A percentile compares a stretch with the other conserved stretches of the same genome.
phyloP scores from a whole-genome alignment of 2,888 invertebrate genomes.

The Venusia cambrica region DNA sequence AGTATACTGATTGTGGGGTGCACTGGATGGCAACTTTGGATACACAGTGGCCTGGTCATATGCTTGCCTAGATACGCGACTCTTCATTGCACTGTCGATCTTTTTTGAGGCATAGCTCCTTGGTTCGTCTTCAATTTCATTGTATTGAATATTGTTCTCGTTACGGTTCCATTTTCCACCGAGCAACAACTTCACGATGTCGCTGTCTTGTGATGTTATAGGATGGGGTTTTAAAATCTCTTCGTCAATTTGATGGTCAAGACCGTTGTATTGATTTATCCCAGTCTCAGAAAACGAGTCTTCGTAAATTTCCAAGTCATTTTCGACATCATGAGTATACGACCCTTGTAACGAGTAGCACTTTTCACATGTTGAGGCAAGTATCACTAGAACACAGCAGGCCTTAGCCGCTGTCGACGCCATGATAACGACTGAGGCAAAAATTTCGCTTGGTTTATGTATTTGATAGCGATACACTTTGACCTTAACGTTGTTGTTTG shows the following conservation, averaged over 20 bases:
- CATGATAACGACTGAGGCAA: constrained; percentile 43
- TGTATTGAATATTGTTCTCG: not conserved
- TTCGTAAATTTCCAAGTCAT: constrained; percentile 12
- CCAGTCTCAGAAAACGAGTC: constrained; percentile 9
- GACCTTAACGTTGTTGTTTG: constrained; percentile 35
- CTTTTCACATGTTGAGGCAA: constrained; percentile 32
- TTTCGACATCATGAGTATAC: constrained; percentile 12
- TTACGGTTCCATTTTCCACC: not conserved
- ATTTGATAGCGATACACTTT: constrained; percentile 38
- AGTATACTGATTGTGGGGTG: constrained; percentile 35
- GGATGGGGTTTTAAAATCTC: too few relatives aligned
- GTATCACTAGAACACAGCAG: constrained; percentile 29
- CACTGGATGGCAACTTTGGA: constrained; percentile 38
- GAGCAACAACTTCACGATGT: constrained; percentile 7
- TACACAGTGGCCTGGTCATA: constrained; percentile 38
- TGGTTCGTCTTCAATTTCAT: constrained; percentile 9
- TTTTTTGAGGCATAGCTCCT: constrained; percentile 3
- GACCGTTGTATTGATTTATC: too few relatives aligned
- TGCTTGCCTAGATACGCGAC: constrained; percentile 39
- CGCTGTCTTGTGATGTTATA: too few relatives aligned
- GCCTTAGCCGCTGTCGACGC: constrained; percentile 30
- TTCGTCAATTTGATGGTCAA: too few relatives aligned
- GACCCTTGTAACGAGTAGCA: constrained; percentile 29
- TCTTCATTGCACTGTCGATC: constrained; percentile 15
- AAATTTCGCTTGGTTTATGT: constrained; percentile 16